phyloP scores from a whole-genome alignment of 2,797 vertebrate genomes.

The Dermochelys coriacea region DNA sequence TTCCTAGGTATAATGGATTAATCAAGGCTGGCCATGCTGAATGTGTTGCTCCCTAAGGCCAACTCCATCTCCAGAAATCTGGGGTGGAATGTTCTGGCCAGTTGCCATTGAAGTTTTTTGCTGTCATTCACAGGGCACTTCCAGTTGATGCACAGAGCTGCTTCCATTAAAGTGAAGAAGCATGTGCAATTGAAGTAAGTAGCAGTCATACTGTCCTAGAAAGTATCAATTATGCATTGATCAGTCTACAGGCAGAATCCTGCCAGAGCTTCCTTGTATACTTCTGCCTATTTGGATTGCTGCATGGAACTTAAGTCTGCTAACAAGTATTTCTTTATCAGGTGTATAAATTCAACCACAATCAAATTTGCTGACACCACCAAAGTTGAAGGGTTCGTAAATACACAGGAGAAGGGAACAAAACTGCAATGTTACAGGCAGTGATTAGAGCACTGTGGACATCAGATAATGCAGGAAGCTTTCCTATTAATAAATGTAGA shows the following conservation, averaged over 20 bases:
- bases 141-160: constrained; percentile 2
- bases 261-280: constrained; percentile 48
- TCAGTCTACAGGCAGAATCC: background rate
- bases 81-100: background rate
- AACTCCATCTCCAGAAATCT: background rate
- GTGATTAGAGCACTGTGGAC: background rate
- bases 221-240: constrained; percentile 19
- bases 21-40: background rate
- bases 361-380: constrained; percentile 12
- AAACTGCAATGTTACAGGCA: background rate
- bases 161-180: background rate
- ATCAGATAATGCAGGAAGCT: background rate
- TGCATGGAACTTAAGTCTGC: background rate
- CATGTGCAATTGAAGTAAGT: constrained; percentile 16
- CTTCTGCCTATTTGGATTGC: background rate
- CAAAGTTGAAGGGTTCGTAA: constrained; percentile 27
- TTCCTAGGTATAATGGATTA: background rate
- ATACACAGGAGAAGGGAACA: background rate
- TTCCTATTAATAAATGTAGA: background rate
- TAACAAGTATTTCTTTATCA: background rate
- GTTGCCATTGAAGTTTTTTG: background rate
- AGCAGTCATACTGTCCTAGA: background rate
- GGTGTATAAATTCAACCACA: background rate
- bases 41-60: background rate
- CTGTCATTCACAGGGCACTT: background rate